phyloP scores from a whole-genome alignment of 1,140 invertebrate species.

The Euglossa dilemma region DNA sequence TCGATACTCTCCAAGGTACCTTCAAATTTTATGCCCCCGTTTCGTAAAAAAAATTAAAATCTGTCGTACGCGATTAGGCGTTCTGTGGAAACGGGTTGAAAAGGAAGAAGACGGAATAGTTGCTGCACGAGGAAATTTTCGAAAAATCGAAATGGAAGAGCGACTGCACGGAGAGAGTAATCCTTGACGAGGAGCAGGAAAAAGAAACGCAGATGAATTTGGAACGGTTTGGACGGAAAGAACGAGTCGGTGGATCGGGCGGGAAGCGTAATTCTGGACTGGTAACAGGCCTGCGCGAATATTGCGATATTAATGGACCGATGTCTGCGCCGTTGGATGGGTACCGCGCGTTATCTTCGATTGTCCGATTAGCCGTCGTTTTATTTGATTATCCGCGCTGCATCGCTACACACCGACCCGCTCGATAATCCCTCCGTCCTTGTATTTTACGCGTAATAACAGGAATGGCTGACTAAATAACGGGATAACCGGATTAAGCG shows the following conservation, averaged over 20 bases:
- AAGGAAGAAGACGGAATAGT: no score
- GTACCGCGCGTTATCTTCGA: conserved; percentile 32
- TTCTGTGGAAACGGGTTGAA: no score
- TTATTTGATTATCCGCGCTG: conserved; percentile 32
- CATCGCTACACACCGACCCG: not conserved
- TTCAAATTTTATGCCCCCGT: no score
- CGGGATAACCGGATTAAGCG: conserved; percentile 11
- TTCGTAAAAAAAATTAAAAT: no score
- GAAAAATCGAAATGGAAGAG: not conserved
- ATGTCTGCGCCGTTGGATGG: conserved; percentile 10
- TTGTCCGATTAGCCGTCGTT: conserved; percentile 35
- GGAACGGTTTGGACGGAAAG: not conserved
- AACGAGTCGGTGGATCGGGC: not conserved
- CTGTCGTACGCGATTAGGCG: no score
- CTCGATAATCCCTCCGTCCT: conserved; percentile 25
- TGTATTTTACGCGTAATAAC: conserved; percentile 40
- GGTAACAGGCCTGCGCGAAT: conserved; percentile 17
- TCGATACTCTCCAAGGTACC: no score
- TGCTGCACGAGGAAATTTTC: not conserved
- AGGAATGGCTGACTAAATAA: conserved; percentile 20
- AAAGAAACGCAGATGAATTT: not conserved
- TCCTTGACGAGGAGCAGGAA: no score
- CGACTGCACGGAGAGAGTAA: not conserved
- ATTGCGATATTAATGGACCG: conserved; percentile 28
- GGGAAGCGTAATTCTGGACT: not conserved